These are phyloP conservation scores for Drosophila baimaii DNA, from an alignment of 1,140 invertebrate species.

Conservation along the genomic window DNA sequence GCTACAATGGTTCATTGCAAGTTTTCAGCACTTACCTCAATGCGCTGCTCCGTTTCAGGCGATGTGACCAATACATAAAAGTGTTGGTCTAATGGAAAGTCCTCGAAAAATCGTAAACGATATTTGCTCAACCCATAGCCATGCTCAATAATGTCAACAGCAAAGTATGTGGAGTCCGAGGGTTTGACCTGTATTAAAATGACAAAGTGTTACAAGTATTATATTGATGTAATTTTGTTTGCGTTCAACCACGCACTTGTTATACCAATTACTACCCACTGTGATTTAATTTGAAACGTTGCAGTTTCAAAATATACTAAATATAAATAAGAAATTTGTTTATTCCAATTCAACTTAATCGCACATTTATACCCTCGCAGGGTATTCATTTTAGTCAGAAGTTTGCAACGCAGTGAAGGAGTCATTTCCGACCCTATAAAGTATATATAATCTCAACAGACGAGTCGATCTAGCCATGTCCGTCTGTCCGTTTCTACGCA, in stretches of 20 bases:
- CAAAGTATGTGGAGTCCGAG: conserved; percentile 56
- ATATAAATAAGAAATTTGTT: too few relatives aligned
- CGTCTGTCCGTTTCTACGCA: too few relatives aligned
- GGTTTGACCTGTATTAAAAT: conserved; percentile 49
- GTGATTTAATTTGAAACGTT: too few relatives aligned
- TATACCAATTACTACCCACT: too few relatives aligned
- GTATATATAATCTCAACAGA: too few relatives aligned
- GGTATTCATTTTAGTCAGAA: too few relatives aligned
- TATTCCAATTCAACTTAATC: too few relatives aligned
- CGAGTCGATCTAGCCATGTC: too few relatives aligned
- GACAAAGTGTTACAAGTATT: not conserved
- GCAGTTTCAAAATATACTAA: too few relatives aligned
- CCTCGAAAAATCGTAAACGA: conserved; percentile 46
- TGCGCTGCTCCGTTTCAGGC: conserved; percentile 59
- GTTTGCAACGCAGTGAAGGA: too few relatives aligned
- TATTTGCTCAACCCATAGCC: conserved; percentile 64
- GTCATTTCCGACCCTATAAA: too few relatives aligned
- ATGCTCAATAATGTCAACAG: conserved; percentile 62
- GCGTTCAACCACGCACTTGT: not conserved
- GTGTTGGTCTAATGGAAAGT: conserved; percentile 54
- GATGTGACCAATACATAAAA: conserved; percentile 58
- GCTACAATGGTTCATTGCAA: not conserved
- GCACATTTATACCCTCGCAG: too few relatives aligned
- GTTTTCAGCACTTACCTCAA: conserved; percentile 49
- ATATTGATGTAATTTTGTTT: not conserved